Percentiles rank a stretch among this genome's conserved stretches.
Evolutionary conservation across 2,888 invertebrate species (phyloP).

Genomic region (Agonopterix subpropinquella): DNA sequence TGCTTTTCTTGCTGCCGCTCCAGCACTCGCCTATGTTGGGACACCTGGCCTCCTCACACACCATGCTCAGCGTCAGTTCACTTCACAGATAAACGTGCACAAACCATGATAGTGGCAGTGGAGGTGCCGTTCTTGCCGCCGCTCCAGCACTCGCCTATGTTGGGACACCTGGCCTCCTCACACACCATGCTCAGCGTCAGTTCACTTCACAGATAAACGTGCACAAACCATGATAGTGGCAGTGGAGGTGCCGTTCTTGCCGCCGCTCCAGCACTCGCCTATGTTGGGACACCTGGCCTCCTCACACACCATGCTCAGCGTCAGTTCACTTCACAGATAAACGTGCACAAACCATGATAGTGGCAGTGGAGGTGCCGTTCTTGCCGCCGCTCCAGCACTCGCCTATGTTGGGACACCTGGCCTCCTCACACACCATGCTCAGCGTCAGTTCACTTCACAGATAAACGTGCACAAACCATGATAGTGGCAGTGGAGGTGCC

Average conservation of each 20-base stretch:
- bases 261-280: constrained; percentile 99
- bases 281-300: constrained; percentile 99
- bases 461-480: no score
- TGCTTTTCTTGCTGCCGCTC: constrained; percentile 96
- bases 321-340: constrained; percentile 67
- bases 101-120: constrained; percentile 99
- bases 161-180: constrained; percentile 98
- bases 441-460: no score
- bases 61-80: constrained; percentile 89
- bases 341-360: no score
- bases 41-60: constrained; percentile 98
- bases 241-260: constrained; percentile 96
- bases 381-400: no score
- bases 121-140: constrained; percentile 96
- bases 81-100: no score
- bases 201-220: no score
- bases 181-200: constrained; percentile 96
- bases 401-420: no score
- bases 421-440: no score
- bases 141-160: constrained; percentile 99
- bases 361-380: no score
- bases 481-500: no score
- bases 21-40: constrained; percentile 99
- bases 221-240: constrained; percentile 96
- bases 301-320: constrained; percentile 97